Base-by-base conservation (phyloP, 92 coral and sea anemone genomes). In the Anthopleura xanthogrammica region DNA sequence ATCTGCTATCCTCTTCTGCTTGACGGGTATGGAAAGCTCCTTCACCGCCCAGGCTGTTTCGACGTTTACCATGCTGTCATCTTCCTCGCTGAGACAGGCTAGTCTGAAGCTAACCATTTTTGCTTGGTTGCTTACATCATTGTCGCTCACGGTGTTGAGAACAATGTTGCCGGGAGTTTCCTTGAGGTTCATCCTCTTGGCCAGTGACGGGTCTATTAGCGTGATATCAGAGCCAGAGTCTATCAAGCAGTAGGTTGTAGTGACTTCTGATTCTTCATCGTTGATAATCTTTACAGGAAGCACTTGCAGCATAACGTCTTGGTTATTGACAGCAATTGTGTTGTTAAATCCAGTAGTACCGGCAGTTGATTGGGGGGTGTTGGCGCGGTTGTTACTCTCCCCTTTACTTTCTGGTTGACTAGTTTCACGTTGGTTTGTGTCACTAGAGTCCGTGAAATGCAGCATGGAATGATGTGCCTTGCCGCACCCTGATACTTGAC, bases 151-250 rank as follows among this genome's bases (percentile, higher is more conserved):
- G 29, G 90, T 90, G 60, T 86, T 79, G 68, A 90, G 80, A 16
- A 87, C 80, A 70, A 83, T 87, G 62, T 77, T 87, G 20, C 88
- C 70, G 24, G 90, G 85, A 17, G 80, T 52, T 43, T 84, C 90
- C 72, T 87, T 76, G 23, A 90, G 75, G 84, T 65, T 86, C 82
- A 86, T 36, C 70, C 39, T 50, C 73, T 90, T 87, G 76, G 81
- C 88, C 52, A 86, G 74, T 19, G 90, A 90, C 9, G 90, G 90
- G 82, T 90, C 90, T 1, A 87, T 79, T 85, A 87, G 83, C 13
- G 93, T 90, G 36, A 90, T 84, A 66, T 83, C 90, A 41, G 93
- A 90, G 43, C 93, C 93, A 55, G 88, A 79, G 71, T 87, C 93
- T 2, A 87, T 57, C 46, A 90, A 86, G 72, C 88, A 87, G 84